Evolutionary conservation across 2,113 vertebrate species (phyloP).

Genomic region (Deroptyus accipitrinus): DNA sequence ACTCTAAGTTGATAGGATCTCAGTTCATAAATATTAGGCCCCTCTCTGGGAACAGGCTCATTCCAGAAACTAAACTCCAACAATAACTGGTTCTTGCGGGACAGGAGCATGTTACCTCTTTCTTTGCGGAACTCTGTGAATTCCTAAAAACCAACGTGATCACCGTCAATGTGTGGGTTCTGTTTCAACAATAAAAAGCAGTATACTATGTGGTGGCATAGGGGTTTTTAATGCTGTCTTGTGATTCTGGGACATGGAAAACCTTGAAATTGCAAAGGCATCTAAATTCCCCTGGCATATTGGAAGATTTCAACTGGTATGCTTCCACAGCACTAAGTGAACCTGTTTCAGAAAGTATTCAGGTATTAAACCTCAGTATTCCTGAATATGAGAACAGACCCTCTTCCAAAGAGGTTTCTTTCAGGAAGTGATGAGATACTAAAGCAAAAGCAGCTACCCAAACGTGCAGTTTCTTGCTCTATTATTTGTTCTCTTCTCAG

Average conservation of each 20-base stretch:
- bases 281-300: background rate
- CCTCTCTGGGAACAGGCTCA: conserved; percentile 86
- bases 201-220: accelerated
- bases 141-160: conserved; percentile 69
- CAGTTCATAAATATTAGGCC: conserved; percentile 96
- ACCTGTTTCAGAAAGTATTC: background rate
- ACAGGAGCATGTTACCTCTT: conserved; percentile 92
- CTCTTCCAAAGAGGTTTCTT: background rate
- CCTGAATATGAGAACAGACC: background rate
- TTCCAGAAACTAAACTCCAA: conserved; percentile 99
- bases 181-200: background rate
- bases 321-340: background rate
- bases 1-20: conserved; percentile 95
- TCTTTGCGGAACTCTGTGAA: conserved; percentile 88
- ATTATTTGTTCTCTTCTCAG: background rate
- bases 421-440: background rate
- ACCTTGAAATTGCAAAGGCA: background rate
- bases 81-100: conserved; percentile 92
- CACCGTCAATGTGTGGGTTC: background rate
- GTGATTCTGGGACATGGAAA: background rate
- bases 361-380: background rate
- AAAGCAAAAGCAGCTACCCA: background rate
- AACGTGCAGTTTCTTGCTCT: background rate
- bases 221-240: background rate
- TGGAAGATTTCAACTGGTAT: background rate